Percentiles rank a stretch among this genome's conserved stretches.
These are phyloP conservation scores for Myripristis jacobus DNA, from an alignment of 2,797 vertebrate genomes.

Conservation along the genomic window DNA sequence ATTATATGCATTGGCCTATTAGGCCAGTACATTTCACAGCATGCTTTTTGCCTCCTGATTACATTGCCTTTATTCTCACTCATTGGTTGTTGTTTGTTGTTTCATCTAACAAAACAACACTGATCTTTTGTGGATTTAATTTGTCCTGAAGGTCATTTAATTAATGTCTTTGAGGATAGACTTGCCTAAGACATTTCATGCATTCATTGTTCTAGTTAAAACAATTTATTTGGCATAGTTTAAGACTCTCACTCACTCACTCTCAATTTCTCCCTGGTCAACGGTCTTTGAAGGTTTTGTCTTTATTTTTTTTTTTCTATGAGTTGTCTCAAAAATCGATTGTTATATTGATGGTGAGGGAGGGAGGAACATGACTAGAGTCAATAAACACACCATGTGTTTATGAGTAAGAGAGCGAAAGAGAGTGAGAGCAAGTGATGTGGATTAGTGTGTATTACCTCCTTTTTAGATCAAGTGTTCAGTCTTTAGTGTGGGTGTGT, in stretches of 20 bases:
- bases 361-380: constrained; percentile 39
- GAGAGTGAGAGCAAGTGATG: constrained; percentile 6
- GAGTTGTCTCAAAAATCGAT: constrained; percentile 52
- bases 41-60: too few relatives aligned
- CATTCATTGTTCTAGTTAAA: not conserved
- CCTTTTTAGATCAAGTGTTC: constrained; percentile 44
- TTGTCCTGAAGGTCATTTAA: too few relatives aligned
- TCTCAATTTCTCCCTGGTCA: not conserved
- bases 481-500: constrained; percentile 35
- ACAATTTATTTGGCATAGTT: not conserved
- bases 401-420: constrained; percentile 27
- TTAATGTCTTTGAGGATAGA: too few relatives aligned
- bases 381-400: constrained; percentile 30
- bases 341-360: constrained; percentile 46
- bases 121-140: too few relatives aligned
- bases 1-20: too few relatives aligned
- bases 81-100: too few relatives aligned
- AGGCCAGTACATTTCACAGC: too few relatives aligned
- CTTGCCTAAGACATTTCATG: not conserved
- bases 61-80: too few relatives aligned
- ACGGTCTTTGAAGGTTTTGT: constrained; percentile 38
- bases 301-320: constrained; percentile 14
- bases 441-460: constrained; percentile 36
- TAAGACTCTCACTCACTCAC: not conserved
- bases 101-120: too few relatives aligned